Conservation (phyloP, 1,140 invertebrate genomes). For the Drosophila subpulchrella region DNA sequence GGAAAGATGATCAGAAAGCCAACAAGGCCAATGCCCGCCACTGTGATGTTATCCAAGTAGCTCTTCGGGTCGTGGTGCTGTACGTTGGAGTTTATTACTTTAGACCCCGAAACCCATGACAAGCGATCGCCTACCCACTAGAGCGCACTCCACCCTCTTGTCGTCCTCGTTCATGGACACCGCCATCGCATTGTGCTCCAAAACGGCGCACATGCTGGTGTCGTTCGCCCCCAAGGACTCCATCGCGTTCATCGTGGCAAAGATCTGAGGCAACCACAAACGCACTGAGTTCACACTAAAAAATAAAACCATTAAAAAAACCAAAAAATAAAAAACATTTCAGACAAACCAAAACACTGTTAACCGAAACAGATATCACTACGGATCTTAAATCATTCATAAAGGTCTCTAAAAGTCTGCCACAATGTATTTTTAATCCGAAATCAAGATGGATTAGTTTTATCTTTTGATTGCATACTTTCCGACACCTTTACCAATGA, state of each 20-base stretch:
- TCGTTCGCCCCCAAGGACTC: slow-evolving; percentile 84
- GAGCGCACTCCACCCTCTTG: slow-evolving; percentile 49
- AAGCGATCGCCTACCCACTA: slow-evolving; percentile 66
- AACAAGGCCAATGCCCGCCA: slow-evolving; percentile 45
- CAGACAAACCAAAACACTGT: too few relatives aligned
- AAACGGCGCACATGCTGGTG: slow-evolving; percentile 83
- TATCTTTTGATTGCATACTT: too few relatives aligned
- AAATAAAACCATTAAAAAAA: not conserved
- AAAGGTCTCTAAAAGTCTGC: too few relatives aligned
- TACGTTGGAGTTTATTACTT: slow-evolving; percentile 51
- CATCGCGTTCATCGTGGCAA: slow-evolving; percentile 84
- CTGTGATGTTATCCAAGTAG: slow-evolving; percentile 62
- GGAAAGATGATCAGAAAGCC: slow-evolving; percentile 63
- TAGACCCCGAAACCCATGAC: slow-evolving; percentile 35
- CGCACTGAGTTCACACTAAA: slow-evolving; percentile 66
- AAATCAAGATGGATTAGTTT: too few relatives aligned
- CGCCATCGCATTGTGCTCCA: slow-evolving; percentile 34
- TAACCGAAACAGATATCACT: too few relatives aligned
- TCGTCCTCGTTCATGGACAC: not conserved
- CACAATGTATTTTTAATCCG: too few relatives aligned
- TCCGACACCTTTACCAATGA: too few relatives aligned
- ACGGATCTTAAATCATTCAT: too few relatives aligned
- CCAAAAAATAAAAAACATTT: too few relatives aligned
- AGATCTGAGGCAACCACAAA: slow-evolving; percentile 86
- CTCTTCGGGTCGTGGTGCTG: slow-evolving; percentile 43